Conservation (phyloP, 2,797 vertebrate genomes). For the Microcaecilia unicolor region DNA sequence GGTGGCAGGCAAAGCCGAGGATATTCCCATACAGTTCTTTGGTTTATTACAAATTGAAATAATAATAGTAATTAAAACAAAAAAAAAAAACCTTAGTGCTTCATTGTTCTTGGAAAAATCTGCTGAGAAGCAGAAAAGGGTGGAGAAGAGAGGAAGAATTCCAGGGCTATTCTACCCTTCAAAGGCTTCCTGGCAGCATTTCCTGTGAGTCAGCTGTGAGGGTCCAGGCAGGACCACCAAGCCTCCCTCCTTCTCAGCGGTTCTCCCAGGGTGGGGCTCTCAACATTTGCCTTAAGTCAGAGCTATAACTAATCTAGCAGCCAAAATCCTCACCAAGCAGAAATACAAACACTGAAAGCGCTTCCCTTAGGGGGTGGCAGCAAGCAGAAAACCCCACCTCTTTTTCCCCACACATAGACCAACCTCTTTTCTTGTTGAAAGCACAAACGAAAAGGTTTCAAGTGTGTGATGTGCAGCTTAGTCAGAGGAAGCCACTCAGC, state of each 20-base stretch:
- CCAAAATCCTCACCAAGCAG: no score
- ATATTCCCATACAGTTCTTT: constrained; percentile 8
- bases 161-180: constrained; percentile 16
- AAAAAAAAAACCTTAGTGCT: constrained; percentile 25
- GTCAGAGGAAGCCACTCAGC: constrained; percentile 10
- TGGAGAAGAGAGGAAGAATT: constrained; percentile 23
- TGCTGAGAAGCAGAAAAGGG: constrained; percentile 5
- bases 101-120: constrained; percentile 32
- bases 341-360: no score
- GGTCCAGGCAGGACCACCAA: constrained; percentile 35
- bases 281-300: no score
- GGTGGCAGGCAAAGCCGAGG: constrained; percentile 4
- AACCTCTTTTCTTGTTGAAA: not conserved
- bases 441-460: not conserved
- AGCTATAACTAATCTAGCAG: not conserved
- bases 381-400: not conserved
- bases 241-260: constrained; percentile 19
- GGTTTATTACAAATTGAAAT: no score
- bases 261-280: no score
- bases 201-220: constrained; percentile 60
- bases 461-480: not conserved
- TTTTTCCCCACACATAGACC: not conserved
- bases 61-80: no score
- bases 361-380: not conserved
- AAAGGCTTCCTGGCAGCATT: constrained; percentile 44